Evolutionary conservation across 2,113 vertebrate genomes (phyloP).

Genomic region (Ctenodactylus gundi): DNA sequence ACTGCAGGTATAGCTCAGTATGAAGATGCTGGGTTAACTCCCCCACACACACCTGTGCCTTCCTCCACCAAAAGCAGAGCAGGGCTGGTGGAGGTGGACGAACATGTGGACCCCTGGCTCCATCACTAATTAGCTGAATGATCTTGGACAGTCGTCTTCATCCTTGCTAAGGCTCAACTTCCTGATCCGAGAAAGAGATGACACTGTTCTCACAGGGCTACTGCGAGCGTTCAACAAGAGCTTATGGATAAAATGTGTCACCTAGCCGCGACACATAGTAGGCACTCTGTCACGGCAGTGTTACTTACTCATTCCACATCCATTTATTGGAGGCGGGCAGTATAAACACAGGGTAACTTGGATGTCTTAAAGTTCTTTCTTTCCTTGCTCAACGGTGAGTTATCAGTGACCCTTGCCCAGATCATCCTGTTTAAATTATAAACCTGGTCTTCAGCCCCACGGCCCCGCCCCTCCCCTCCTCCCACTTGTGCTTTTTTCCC

Average conservation of each 20-base stretch:
- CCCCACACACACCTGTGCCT: too few relatives aligned
- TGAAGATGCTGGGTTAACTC: too few relatives aligned
- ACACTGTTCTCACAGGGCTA: neutral
- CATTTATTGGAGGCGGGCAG: neutral
- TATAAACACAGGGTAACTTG: neutral
- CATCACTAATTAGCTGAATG: neutral
- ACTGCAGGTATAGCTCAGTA: too few relatives aligned
- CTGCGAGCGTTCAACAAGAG: neutral
- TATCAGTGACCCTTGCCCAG: neutral
- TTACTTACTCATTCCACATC: neutral
- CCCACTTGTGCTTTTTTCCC: neutral
- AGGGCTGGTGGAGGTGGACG: too few relatives aligned
- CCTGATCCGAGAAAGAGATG: neutral
- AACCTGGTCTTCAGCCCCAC: neutral
- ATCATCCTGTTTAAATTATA: neutral
- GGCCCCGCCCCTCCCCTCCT: neutral
- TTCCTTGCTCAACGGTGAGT: neutral
- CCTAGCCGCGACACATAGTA: neutral
- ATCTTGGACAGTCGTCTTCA: neutral
- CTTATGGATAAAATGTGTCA: neutral
- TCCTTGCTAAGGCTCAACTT: neutral
- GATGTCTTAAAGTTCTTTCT: neutral
- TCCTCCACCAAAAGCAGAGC: too few relatives aligned
- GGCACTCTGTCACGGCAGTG: neutral
- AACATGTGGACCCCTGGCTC: neutral